Percentiles rank a stretch among this genome's conserved stretches.
Conservation (phyloP, 1,140 invertebrate genomes). For the Calliopsis andreniformis region DNA sequence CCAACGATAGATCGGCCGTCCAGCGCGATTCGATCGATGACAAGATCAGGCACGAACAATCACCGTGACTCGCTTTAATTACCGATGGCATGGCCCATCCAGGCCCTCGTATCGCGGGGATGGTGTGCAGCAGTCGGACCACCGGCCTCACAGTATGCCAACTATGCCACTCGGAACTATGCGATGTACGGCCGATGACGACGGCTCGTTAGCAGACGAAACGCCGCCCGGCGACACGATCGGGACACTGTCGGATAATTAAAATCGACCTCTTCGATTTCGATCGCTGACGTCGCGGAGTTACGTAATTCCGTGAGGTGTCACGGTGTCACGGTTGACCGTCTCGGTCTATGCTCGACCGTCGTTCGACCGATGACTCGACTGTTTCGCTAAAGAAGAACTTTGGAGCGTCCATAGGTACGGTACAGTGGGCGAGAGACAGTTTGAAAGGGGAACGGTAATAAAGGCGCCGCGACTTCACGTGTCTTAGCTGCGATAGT, state of each 20-base stretch:
- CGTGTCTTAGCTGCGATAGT: no score
- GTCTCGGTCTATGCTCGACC: not conserved
- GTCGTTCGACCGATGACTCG: conserved; percentile 9
- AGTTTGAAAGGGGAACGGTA: no score
- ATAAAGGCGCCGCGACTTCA: no score
- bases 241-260: conserved; percentile 54
- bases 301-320: conserved; percentile 55
- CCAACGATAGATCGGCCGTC: conserved; percentile 43
- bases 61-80: conserved; percentile 74
- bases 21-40: conserved; percentile 66
- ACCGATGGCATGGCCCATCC: conserved; percentile 42
- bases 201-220: conserved; percentile 65
- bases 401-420: no score
- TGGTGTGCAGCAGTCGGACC: conserved; percentile 49
- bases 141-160: conserved; percentile 67
- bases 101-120: conserved; percentile 47
- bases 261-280: conserved; percentile 48
- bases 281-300: not conserved
- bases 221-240: conserved; percentile 53
- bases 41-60: conserved; percentile 69
- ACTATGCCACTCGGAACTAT: conserved; percentile 53
- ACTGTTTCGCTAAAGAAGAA: not conserved
- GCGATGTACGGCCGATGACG: conserved; percentile 45
- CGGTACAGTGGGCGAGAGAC: no score
- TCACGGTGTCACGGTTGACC: conserved; percentile 6